Evolutionary conservation across 2,797 vertebrate genomes (phyloP), one percentile per base, ranked within the genome.

Genomic region (Borostomias antarcticus): DNA sequence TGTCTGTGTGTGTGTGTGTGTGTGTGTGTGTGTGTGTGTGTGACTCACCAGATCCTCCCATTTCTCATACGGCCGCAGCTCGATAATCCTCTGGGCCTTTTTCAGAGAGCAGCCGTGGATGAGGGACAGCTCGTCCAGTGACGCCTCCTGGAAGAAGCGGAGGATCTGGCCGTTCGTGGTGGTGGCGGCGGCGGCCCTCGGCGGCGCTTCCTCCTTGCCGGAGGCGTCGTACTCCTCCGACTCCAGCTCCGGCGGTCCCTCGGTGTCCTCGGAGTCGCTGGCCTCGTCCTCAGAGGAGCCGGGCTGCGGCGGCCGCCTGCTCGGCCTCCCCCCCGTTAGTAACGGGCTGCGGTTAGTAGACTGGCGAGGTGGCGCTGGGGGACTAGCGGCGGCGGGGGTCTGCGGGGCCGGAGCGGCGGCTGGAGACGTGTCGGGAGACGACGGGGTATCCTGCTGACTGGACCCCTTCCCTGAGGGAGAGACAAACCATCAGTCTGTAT

Each of bases 21-120:
- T 26, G 25, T 13, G 51, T 52, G 23, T 25, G 25, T 26, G 51
- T 26, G 25, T 53, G 51, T 15, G 25, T 33, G 11, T 37, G 15
- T 17, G 8, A 47, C 93, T 92, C 88, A 95, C 94, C 91, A 95
- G 92, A 86, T 89, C 56, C 82, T 92, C 91, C 94, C 94, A 95
- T 69, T 76, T 92, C 75, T 92, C 89, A 90, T 93, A 95, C 79
- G 94, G 94, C 86, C 94, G 92, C 86, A 95, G 90, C 56, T 91
- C 92, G 51, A 89, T 89, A 84, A 95, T 93, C 86, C 91, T 95
- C 86, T 94, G 91, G 88, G 91, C 93, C 78, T 94, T 95, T 83
- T 93, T 94, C 79, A 92, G 82, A 74, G 94, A 95, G 72, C 94
- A 95, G 75, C 92, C 92, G 50, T 92, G 89, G 77, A 95, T 95